phyloP scores from a whole-genome alignment of 1,140 invertebrate genomes.

The Phortica variegata region DNA sequence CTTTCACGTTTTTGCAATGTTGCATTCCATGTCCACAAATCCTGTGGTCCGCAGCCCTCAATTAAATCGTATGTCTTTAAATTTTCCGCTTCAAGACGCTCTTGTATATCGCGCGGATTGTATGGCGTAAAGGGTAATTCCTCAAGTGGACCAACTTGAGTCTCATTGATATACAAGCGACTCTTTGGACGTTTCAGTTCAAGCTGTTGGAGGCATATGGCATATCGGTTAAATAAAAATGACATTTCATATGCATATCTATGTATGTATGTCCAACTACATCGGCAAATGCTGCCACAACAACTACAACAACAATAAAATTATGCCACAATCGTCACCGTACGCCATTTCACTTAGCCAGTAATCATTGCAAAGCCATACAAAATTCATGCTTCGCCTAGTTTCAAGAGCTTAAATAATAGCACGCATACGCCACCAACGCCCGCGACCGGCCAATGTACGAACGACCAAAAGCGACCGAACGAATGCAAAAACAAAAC shows the following conservation, averaged over 20 bases:
- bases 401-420: conserved; percentile 37
- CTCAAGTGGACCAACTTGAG: conserved; percentile 36
- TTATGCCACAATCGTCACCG: background rate
- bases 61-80: conserved; percentile 40
- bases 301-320: background rate
- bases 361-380: too few relatives aligned
- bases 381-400: conserved; percentile 17
- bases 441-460: too few relatives aligned
- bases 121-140: conserved; percentile 39
- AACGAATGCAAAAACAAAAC: too few relatives aligned
- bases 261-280: too few relatives aligned
- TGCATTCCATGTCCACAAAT: conserved; percentile 51
- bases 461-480: too few relatives aligned
- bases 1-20: conserved; percentile 35
- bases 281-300: too few relatives aligned
- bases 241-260: too few relatives aligned
- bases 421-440: conserved; percentile 51
- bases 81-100: conserved; percentile 38
- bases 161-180: conserved; percentile 46
- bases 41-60: conserved; percentile 32
- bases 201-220: conserved; percentile 23
- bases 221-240: background rate
- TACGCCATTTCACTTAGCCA: background rate
- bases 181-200: conserved; percentile 49
- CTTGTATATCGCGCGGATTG: conserved; percentile 44